These are phyloP conservation scores for Athene noctua DNA, from an alignment of 2,113 vertebrate genomes.

Conservation along the genomic window DNA sequence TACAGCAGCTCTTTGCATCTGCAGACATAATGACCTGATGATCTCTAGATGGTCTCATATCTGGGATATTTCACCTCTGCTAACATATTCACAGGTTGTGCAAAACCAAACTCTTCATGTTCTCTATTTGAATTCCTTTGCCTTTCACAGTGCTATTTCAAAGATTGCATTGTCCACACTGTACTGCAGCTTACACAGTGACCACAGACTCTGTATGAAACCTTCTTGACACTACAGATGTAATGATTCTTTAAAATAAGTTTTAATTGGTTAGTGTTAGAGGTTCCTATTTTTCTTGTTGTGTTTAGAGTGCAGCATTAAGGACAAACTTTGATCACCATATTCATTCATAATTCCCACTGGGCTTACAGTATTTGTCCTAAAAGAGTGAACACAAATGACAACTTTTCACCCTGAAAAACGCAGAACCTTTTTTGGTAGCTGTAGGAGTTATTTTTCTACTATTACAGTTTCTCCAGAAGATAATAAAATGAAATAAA, in stretches of 20 bases:
- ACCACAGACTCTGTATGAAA: not conserved
- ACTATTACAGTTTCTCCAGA: not conserved
- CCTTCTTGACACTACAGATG: not conserved
- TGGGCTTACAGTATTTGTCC: not conserved
- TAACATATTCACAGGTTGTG: not conserved
- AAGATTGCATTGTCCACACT: not conserved
- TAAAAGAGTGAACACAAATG: not conserved
- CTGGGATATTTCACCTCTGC: not conserved
- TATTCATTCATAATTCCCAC: not conserved
- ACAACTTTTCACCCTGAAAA: slow-evolving; percentile 12
- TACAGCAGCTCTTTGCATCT: not conserved
- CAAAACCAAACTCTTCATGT: not conserved
- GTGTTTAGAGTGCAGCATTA: not conserved
- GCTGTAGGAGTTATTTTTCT: not conserved
- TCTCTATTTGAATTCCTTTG: not conserved
- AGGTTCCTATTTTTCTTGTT: not conserved
- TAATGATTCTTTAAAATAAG: not conserved
- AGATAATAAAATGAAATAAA: not conserved
- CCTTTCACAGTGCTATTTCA: not conserved
- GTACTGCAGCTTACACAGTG: not conserved
- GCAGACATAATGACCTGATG: not conserved
- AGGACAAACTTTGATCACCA: not conserved
- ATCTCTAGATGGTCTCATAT: not conserved
- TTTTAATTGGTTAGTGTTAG: not conserved
- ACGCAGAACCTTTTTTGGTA: not conserved